Percentiles rank a stretch among this genome's conserved stretches.
phyloP scores from a whole-genome alignment of 2,888 invertebrate genomes.

The Cosmia trapezina region DNA sequence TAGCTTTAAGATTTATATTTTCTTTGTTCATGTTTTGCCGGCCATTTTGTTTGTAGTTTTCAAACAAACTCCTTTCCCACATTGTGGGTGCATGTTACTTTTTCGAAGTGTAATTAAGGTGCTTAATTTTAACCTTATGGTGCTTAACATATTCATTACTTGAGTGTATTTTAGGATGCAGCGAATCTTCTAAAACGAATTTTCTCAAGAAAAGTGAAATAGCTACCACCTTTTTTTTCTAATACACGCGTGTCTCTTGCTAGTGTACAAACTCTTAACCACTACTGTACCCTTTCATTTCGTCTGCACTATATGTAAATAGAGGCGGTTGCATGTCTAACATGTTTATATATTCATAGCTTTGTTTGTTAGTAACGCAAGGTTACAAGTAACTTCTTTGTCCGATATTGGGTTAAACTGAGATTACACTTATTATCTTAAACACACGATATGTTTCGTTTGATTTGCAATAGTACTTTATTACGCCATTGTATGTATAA shows the following conservation, averaged over 20 bases:
- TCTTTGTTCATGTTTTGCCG: not conserved
- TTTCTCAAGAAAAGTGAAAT: not conserved
- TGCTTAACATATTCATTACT: not conserved
- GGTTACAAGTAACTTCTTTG: constrained; percentile 73
- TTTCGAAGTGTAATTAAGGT: not conserved
- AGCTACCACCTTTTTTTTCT: no score
- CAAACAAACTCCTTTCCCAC: not conserved
- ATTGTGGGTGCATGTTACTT: not conserved
- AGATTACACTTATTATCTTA: constrained; percentile 61
- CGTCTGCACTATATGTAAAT: constrained; percentile 60
- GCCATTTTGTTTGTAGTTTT: not conserved
- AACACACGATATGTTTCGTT: constrained; percentile 20
- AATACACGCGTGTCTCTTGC: constrained; percentile 2
- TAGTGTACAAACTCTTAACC: constrained; percentile 44
- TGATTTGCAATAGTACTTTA: constrained; percentile 13
- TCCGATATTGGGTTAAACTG: constrained; percentile 67
- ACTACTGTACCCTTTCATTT: constrained; percentile 48
- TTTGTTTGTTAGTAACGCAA: constrained; percentile 71
- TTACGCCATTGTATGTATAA: not conserved
- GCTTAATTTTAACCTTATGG: no score
- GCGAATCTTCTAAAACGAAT: not conserved
- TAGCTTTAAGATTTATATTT: not conserved
- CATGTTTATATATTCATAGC: constrained; percentile 73
- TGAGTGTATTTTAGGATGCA: not conserved
- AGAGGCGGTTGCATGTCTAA: constrained; percentile 69